These are phyloP conservation scores for Rhamphomyia laevipes DNA, from an alignment of 2,888 invertebrate genomes.

Conservation along the genomic window DNA sequence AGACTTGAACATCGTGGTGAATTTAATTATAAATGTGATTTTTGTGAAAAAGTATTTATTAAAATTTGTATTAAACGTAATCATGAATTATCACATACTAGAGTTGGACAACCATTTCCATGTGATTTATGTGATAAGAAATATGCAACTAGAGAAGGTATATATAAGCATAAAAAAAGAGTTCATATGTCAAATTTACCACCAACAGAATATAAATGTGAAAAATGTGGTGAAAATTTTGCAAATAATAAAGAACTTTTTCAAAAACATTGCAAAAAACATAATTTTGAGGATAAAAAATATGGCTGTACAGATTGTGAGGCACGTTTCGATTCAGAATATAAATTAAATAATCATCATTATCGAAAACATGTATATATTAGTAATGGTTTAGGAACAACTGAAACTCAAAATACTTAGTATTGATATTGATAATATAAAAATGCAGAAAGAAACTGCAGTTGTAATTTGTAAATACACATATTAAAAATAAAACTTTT, in stretches of 20 bases:
- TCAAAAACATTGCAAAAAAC: not conserved
- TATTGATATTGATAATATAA: too few species aligned
- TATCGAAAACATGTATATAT: too few species aligned
- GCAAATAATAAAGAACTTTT: not conserved
- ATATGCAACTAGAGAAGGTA: not conserved
- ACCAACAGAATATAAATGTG: not conserved
- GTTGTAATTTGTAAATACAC: too few species aligned
- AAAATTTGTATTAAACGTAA: not conserved
- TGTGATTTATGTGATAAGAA: not conserved
- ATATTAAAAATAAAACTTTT: too few species aligned
- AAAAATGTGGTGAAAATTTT: not conserved
- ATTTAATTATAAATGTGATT: conserved; percentile 1
- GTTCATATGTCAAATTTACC: not conserved
- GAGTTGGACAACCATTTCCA: not conserved
- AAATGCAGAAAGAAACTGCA: too few species aligned
- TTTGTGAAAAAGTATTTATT: not conserved
- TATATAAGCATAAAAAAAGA: conserved; percentile 1
- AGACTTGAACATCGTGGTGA: not conserved
- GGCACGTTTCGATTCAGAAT: not conserved
- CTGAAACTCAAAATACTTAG: too few species aligned
- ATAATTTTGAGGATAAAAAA: not conserved
- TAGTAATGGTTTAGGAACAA: too few species aligned
- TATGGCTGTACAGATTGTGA: not conserved
- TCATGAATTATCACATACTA: not conserved
- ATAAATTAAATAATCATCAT: not conserved